Conservation (phyloP, 2,797 vertebrate genomes). For the Botia almorhae region DNA sequence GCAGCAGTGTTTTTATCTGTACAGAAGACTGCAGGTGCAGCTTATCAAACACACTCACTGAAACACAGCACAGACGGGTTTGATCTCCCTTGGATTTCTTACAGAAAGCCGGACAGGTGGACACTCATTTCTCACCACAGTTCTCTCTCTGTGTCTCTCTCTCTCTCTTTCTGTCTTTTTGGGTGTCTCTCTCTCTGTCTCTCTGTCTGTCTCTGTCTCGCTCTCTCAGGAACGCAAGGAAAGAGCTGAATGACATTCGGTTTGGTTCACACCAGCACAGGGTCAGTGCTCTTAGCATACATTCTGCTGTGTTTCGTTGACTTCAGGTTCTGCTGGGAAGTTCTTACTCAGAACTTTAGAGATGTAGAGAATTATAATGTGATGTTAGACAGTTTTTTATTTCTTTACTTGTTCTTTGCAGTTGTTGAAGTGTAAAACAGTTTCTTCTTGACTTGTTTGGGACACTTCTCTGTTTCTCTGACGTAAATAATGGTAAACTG, state of each 20-base stretch:
- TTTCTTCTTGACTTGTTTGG: no score
- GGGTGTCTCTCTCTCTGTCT: no score
- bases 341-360: background rate
- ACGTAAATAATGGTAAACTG: no score
- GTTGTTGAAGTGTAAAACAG: no score
- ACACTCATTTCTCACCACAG: conserved; percentile 12
- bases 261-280: conserved; percentile 97
- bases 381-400: background rate
- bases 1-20: conserved; percentile 3
- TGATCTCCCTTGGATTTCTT: conserved; percentile 27
- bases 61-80: conserved; percentile 44
- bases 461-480: no score
- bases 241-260: conserved; percentile 97
- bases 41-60: conserved; percentile 32
- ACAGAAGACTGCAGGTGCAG: conserved; percentile 13
- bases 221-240: conserved; percentile 89
- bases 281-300: conserved; percentile 77
- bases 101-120: conserved; percentile 31
- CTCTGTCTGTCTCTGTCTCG: conserved; percentile 12
- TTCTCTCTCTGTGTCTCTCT: background rate
- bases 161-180: no score
- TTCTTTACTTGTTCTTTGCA: no score
- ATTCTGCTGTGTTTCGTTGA: background rate
- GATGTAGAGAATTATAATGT: background rate
- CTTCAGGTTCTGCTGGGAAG: background rate